Evolutionary conservation across 2,888 invertebrate genomes (phyloP), one percentile per base, ranked within the genome.

Genomic region (Erannis defoliaria): DNA sequence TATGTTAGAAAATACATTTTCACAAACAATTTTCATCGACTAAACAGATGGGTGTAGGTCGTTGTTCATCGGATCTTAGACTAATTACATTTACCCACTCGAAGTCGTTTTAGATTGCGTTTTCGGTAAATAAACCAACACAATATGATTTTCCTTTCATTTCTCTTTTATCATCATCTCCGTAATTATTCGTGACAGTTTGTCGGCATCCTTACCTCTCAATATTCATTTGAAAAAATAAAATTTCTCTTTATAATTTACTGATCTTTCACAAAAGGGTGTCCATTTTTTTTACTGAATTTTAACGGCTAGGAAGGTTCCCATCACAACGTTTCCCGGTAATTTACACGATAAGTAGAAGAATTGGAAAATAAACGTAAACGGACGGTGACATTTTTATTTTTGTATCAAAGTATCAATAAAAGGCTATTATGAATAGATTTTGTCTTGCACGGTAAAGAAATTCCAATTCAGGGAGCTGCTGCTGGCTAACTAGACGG

Each of bases 391-490:
- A 60, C 64, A 63, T 45, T 68, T 64, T 59, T 69, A 58, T 62
- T 67, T 68, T 64, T 58, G 45, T 65, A 55, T 73, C 70, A 71
- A 68, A 75, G 65, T 67, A 70, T 73, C 68, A 71, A 77, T 73
- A 68, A 69, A 67, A 71, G 69, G 46, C 58, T 69, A 72, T 72
- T 78, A 77, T 74, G 67, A 68, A 74, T 74, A 59, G 70, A 74
- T 76, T 72, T 72, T 65, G 71, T 71, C 63, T 67, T 64, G 37
- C 68, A 70, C 65, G 56, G 49, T 66, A 65, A 73, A 71, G 59
- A 68, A 75, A 68, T 72, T 73, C 70, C 74, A 72, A 82, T 82
- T 80, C 73, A 80, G 67, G 59, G 70, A 58, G 68, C 70, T 72
- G 38, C 31, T 26, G 66, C 67, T 56, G 64, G 69, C 70, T 72